A percentile compares a stretch with the other conserved stretches of the same genome.
Conservation (phyloP, 2,797 vertebrate genomes). For the Ctenosaura bakeri region DNA sequence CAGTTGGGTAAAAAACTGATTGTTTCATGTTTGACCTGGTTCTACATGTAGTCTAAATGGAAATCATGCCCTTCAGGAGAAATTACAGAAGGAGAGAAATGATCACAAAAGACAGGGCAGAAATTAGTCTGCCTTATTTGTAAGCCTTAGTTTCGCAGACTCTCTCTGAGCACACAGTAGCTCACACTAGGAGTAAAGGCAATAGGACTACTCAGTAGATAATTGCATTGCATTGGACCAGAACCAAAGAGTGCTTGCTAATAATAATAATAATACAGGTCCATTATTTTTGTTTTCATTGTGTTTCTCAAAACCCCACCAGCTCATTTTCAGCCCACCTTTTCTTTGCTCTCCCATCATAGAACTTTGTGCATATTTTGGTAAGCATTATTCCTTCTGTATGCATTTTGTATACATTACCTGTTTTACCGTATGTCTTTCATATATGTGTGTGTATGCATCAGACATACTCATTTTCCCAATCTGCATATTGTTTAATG, state of each 20-base stretch:
- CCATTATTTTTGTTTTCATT: no score
- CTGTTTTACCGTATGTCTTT: no score
- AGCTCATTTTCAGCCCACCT: no score
- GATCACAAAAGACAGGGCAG: slow-evolving; percentile 53
- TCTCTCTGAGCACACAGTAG: not conserved
- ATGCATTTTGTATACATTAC: no score
- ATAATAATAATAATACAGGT: not conserved
- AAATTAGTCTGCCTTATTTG: not conserved
- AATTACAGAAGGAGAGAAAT: slow-evolving; percentile 59
- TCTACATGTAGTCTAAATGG: slow-evolving; percentile 58
- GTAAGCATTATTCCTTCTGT: no score
- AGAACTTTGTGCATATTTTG: no score
- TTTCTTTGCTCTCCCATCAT: no score
- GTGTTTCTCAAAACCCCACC: no score
- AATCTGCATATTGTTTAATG: not conserved
- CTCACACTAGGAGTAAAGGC: not conserved
- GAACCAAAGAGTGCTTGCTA: not conserved
- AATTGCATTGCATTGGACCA: not conserved
- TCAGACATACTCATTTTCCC: not conserved
- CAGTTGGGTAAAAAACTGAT: slow-evolving; percentile 58
- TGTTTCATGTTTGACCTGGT: slow-evolving; percentile 74
- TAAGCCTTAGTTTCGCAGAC: slow-evolving; percentile 8
- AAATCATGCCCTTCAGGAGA: slow-evolving; percentile 60
- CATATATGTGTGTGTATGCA: not conserved
- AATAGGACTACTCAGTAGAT: not conserved